Evolutionary conservation across 2,113 vertebrate species (phyloP).

Genomic region (Petrocephalus microphthalmus): DNA sequence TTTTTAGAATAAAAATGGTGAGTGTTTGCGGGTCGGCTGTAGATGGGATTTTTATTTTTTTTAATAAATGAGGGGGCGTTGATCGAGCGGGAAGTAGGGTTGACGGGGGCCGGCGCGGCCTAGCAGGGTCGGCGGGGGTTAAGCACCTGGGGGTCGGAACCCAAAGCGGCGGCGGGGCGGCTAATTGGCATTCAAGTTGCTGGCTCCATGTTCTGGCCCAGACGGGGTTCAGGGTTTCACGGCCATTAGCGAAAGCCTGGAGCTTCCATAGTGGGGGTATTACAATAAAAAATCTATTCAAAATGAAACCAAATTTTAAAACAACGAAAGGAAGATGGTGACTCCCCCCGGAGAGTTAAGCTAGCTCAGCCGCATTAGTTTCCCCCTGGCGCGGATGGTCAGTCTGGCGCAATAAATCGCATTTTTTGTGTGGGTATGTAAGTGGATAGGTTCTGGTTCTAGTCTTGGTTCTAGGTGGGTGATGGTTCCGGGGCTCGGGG

Average conservation of each 20-base stretch:
- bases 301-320: not conserved
- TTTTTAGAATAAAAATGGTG: slow-evolving; percentile 24
- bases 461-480: not conserved
- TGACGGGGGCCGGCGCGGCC: not conserved
- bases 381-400: not conserved
- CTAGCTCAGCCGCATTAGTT: not conserved
- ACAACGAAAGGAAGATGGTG: not conserved
- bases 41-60: not conserved
- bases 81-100: not conserved
- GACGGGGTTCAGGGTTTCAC: too few species aligned
- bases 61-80: not conserved
- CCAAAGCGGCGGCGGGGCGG: not conserved
- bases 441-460: not conserved
- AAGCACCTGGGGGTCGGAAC: not conserved
- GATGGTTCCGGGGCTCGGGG: not conserved
- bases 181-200: not conserved
- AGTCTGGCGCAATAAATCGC: not conserved
- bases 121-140: not conserved
- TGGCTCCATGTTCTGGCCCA: not conserved
- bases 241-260: too few species aligned
- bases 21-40: not conserved
- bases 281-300: not conserved
- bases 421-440: not conserved
- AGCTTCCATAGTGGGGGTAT: too few species aligned
- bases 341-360: not conserved